Evolutionary conservation across 2,888 invertebrate genomes (phyloP).

Genomic region (Chymomyza procnemis): DNA sequence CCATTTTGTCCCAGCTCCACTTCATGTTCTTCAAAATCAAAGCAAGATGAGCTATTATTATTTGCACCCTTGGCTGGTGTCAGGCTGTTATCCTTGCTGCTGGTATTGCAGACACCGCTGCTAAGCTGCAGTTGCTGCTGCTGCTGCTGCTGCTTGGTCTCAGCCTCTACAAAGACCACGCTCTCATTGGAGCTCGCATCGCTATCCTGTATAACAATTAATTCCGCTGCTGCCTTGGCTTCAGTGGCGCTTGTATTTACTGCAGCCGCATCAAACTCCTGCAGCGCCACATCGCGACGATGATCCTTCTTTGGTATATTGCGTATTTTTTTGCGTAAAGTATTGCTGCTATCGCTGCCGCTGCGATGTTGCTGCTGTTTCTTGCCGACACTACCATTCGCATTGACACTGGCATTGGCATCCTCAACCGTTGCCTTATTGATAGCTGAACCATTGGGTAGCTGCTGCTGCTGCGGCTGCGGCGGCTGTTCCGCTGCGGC

Average conservation of each 20-base stretch:
- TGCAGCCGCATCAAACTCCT: constrained; percentile 58
- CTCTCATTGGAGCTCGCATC: constrained; percentile 59
- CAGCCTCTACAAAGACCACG: constrained; percentile 43
- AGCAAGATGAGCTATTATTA: constrained; percentile 81
- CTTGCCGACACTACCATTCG: no score
- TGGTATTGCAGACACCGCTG: constrained; percentile 23
- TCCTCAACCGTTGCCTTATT: background rate
- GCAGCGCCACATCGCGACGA: constrained; percentile 70
- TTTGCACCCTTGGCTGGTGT: background rate
- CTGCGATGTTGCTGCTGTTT: constrained; percentile 27
- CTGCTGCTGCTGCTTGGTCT: constrained; percentile 11
- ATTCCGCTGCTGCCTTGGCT: constrained; percentile 29
- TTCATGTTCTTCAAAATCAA: constrained; percentile 88
- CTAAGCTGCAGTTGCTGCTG: no score
- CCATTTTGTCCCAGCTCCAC: constrained; percentile 10
- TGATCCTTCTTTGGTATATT: constrained; percentile 78
- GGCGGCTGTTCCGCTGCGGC: background rate
- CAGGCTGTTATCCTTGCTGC: background rate
- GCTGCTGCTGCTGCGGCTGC: background rate
- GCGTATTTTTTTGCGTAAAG: constrained; percentile 47
- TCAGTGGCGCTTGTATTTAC: background rate
- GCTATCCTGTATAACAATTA: constrained; percentile 53
- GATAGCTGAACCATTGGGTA: background rate
- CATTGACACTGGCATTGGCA: no score
- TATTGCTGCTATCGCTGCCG: background rate